A percentile compares a stretch with the other conserved stretches of the same genome.
These are phyloP conservation scores for Tenodera sinensis DNA, from an alignment of 2,888 invertebrate genomes.

Conservation along the genomic window DNA sequence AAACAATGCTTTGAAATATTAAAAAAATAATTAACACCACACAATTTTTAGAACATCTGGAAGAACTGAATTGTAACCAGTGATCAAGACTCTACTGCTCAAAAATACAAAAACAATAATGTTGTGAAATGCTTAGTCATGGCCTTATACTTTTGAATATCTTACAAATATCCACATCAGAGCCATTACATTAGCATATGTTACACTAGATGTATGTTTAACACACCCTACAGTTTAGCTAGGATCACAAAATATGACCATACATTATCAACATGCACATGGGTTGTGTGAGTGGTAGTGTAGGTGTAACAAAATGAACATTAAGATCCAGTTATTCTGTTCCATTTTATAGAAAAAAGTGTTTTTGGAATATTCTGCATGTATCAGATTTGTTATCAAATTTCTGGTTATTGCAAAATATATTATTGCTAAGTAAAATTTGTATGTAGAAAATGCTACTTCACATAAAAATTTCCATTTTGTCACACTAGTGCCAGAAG, in stretches of 20 bases:
- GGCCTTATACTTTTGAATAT: neutral
- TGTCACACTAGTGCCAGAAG: too few relatives aligned
- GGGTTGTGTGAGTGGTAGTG: neutral
- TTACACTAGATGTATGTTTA: neutral
- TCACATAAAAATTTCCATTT: too few relatives aligned
- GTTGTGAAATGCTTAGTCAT: constrained; percentile 12
- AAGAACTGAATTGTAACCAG: neutral
- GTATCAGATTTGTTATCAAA: neutral
- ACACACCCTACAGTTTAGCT: neutral
- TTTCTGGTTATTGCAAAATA: neutral
- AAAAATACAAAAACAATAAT: neutral
- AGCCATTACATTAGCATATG: neutral
- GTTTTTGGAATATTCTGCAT: neutral
- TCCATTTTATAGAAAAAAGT: neutral
- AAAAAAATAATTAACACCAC: neutral
- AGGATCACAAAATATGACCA: neutral
- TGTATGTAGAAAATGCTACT: too few relatives aligned
- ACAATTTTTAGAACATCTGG: neutral
- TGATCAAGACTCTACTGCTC: constrained; percentile 8
- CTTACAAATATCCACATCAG: neutral
- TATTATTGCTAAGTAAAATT: neutral
- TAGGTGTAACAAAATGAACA: neutral
- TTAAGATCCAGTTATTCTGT: neutral
- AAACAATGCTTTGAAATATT: neutral
- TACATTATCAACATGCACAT: neutral